Base-by-base conservation (phyloP, 2,888 invertebrate species). In the Pyrochroa serraticornis region DNA sequence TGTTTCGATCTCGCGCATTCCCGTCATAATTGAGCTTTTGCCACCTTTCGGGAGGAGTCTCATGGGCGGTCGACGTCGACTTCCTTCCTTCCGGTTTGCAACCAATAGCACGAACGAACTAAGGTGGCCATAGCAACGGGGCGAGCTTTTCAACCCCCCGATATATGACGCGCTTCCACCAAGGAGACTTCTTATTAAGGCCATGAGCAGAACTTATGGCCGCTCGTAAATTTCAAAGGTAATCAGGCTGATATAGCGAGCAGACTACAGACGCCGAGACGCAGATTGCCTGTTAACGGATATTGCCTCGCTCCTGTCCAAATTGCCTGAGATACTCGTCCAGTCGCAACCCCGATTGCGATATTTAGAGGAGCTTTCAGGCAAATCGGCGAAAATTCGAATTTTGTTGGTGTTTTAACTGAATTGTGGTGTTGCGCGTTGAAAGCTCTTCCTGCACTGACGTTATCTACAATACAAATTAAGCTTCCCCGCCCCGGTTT, bases 31-130 rank as follows among this genome's bases (percentile, higher is more conserved):
- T 41, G 44, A 45, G 33, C 53, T 54, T 45, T 46, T 50, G 46
- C 50, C 50, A 55, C 50, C 53, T 54, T 31, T 50, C 62, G 61
- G 64, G 68, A 48, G 66, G 67, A 49, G 72, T 66, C 63, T 45
- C 61, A 62, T 65, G 70, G 73, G 67, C 71, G 68, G 64, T 63
- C 63, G 62, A 61, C 69, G 62, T 66, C 58, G 58, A 59, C 68
- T 70, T 72, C 71, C 74, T 75, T 76, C 74, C 75, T 77, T 77
- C 77, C 77, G 75, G 74, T 72, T 54, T 62, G 54, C 68, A 60
- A 64, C 77, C 77, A 77, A 77, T 77, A 67, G 64, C 58, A 62
- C 58, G 45, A 59, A 51, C 62, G 63, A 62, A 64, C 63, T 65
- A 69, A 70, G 70, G 75, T 75, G 67, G 66, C 71, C 74, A 75